Evolutionary conservation across 1,140 invertebrate species (phyloP).

Genomic region (Orussus abietinus): DNA sequence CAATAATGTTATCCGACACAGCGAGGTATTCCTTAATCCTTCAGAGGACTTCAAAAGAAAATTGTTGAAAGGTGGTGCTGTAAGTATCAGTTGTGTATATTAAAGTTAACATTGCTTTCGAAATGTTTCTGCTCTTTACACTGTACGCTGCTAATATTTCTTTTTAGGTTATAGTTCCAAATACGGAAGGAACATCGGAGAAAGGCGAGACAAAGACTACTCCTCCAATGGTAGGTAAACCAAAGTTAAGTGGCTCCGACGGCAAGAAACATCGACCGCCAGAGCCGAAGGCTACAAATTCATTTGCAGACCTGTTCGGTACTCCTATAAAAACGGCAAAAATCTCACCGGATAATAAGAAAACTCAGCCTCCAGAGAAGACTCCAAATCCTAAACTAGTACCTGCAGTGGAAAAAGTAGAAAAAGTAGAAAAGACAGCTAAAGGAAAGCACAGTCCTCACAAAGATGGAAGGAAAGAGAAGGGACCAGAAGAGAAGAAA

Average conservation of each 20-base stretch:
- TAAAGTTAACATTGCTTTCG: conserved; percentile 5
- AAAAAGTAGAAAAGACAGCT: conserved; percentile 62
- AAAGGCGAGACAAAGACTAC: conserved; percentile 40
- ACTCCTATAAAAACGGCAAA: conserved; percentile 69
- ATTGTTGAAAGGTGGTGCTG: conserved; percentile 82
- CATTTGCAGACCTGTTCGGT: conserved; percentile 77
- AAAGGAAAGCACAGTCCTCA: conserved; percentile 58
- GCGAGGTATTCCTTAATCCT: conserved; percentile 77
- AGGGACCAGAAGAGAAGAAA: conserved; percentile 59
- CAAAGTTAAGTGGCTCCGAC: conserved; percentile 61
- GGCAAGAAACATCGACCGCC: conserved; percentile 60
- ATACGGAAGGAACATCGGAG: conserved; percentile 35
- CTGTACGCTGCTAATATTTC: conserved; percentile 4
- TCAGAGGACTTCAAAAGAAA: conserved; percentile 86
- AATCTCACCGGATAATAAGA: conserved; percentile 60
- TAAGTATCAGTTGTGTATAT: conserved; percentile 31
- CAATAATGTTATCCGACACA: conserved; percentile 64
- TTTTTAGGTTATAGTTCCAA: conserved; percentile 31
- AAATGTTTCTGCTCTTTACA: background rate
- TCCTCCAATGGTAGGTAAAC: conserved; percentile 60
- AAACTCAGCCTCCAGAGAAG: conserved; percentile 48
- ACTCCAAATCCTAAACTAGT: conserved; percentile 35
- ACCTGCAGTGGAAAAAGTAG: conserved; percentile 45
- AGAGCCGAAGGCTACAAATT: conserved; percentile 60
- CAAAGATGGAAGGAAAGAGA: conserved; percentile 57